phyloP scores from a whole-genome alignment of 2,113 vertebrate genomes.

The Tricholaema leucomelas region DNA sequence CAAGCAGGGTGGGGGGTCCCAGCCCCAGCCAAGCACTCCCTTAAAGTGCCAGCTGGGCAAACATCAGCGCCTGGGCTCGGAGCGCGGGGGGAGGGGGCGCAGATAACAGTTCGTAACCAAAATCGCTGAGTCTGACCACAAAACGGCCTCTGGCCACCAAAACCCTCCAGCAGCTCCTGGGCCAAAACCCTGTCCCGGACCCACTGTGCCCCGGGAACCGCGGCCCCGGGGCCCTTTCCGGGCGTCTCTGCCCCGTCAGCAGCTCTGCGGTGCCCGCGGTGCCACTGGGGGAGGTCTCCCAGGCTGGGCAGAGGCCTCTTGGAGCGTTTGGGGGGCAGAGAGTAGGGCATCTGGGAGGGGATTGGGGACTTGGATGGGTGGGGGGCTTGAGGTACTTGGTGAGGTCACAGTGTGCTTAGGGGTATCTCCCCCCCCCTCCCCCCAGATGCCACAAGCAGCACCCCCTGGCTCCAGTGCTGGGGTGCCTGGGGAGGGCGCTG shows the following conservation, averaged over 20 bases:
- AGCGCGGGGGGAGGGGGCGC: not conserved
- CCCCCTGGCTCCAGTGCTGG: accelerated
- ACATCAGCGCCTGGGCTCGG: not conserved
- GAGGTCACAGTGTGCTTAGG: not conserved
- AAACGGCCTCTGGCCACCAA: not conserved
- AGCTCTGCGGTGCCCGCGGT: not conserved
- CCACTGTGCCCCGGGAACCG: not conserved
- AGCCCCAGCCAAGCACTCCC: not conserved
- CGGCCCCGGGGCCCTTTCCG: not conserved
- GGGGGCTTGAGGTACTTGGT: not conserved
- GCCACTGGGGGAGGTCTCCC: accelerated
- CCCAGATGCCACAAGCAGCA: accelerated
- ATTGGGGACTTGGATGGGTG: accelerated
- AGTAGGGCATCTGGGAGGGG: not conserved
- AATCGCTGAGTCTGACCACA: conserved; percentile 9
- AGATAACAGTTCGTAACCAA: conserved; percentile 28
- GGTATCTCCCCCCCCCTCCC: not conserved
- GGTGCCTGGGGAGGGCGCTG: not conserved
- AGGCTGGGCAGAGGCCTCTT: not conserved
- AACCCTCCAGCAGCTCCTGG: not conserved
- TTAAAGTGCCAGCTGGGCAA: not conserved
- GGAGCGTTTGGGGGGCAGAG: not conserved
- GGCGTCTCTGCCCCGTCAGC: conserved; percentile 33
- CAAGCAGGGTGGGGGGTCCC: accelerated
- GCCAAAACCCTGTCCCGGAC: not conserved